These are phyloP conservation scores for Aporophyla nigra DNA, from an alignment of 2,888 invertebrate genomes.

Conservation along the genomic window DNA sequence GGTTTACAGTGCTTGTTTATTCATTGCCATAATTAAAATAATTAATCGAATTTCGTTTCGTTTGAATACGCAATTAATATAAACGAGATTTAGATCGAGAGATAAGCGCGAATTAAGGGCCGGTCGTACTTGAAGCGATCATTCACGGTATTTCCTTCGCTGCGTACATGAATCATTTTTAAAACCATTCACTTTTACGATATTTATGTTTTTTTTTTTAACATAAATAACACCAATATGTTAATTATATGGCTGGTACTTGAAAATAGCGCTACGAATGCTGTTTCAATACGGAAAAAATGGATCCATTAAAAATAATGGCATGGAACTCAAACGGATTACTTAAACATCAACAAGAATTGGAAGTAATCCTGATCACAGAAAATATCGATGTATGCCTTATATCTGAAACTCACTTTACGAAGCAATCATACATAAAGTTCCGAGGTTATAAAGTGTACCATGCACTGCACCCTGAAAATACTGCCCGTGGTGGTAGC, in stretches of 20 bases:
- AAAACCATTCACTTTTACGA: constrained; percentile 63
- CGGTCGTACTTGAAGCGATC: constrained; percentile 62
- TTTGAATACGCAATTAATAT: constrained; percentile 73
- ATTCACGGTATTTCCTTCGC: constrained; percentile 57
- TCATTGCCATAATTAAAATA: constrained; percentile 73
- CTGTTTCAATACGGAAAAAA: too few relatives aligned
- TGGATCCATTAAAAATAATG: too few relatives aligned
- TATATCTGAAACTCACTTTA: too few relatives aligned
- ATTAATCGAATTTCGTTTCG: constrained; percentile 75
- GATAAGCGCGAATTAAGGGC: constrained; percentile 69
- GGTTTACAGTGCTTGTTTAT: constrained; percentile 66
- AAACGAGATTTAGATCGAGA: constrained; percentile 67
- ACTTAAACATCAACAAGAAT: too few relatives aligned
- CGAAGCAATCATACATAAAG: too few relatives aligned
- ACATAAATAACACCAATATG: constrained; percentile 38
- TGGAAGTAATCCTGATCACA: too few relatives aligned
- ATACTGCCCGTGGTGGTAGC: too few relatives aligned
- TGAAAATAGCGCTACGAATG: too few relatives aligned
- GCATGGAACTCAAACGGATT: too few relatives aligned
- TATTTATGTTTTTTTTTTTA: constrained; percentile 29
- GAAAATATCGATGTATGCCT: too few relatives aligned
- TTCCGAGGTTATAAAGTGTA: too few relatives aligned
- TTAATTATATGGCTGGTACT: neutral
- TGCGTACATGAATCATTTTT: constrained; percentile 55
- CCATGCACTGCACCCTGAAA: too few relatives aligned